A percentile compares a stretch with the other conserved stretches of the same genome.
Evolutionary conservation across 1,140 invertebrate species (phyloP).

Genomic region (Macrosteles quadrilineatus): DNA sequence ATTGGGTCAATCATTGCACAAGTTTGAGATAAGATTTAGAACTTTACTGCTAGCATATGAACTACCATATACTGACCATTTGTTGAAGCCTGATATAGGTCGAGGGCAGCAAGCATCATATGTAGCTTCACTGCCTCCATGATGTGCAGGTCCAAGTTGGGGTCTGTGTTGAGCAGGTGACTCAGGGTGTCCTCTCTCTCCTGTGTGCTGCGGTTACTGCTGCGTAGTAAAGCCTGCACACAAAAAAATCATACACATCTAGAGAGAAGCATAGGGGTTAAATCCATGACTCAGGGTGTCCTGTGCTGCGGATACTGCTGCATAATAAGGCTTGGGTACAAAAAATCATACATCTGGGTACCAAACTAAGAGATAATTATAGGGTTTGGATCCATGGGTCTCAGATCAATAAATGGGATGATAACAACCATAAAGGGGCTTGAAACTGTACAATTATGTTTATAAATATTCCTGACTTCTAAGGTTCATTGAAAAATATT

Average conservation of each 20-base stretch:
- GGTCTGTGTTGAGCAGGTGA: slow-evolving; percentile 51
- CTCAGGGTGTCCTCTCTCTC: slow-evolving; percentile 47
- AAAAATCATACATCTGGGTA: no score
- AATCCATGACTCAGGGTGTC: slow-evolving; percentile 47
- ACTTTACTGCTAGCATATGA: no score
- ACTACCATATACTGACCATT: no score
- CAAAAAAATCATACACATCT: slow-evolving; percentile 15
- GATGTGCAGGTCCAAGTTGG: slow-evolving; percentile 50
- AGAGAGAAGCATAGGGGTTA: no score
- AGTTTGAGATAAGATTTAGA: no score
- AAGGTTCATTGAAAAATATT: no score
- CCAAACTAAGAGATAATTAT: no score
- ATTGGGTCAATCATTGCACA: no score
- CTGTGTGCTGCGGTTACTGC: slow-evolving; percentile 22
- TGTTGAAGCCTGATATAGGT: slow-evolving; percentile 46
- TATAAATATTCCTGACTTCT: no score
- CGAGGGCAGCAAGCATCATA: slow-evolving; percentile 52
- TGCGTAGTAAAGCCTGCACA: background rate
- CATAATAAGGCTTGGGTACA: background rate
- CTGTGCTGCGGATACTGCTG: slow-evolving; percentile 18
- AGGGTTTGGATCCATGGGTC: slow-evolving; percentile 50
- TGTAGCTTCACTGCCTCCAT: slow-evolving; percentile 58
- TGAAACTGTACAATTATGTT: no score
- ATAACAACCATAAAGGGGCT: no score
- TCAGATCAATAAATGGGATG: no score